Evolutionary conservation across 1,140 invertebrate genomes (phyloP), one percentile per base, ranked within the genome.

Genomic region (Bilobella aurantiaca): DNA sequence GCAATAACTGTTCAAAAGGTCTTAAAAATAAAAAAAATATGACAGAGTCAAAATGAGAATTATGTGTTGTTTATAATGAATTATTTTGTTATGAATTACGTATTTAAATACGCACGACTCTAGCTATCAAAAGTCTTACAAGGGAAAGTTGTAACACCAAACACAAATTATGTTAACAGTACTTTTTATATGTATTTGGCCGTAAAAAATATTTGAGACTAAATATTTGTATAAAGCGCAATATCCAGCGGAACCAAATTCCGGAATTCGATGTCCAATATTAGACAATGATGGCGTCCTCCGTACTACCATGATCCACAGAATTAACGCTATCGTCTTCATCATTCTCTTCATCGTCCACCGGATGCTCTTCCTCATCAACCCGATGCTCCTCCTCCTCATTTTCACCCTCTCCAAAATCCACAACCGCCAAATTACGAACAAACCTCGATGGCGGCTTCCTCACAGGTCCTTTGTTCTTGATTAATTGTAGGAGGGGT

Each of bases 201-300:
- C 12, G 23, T 5, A 56, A 56, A 42, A 18, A 42, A 42, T 42
- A n/a, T 42, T 42, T 42, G 34, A 42, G 34, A 42, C 34, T 12
- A 8, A 18, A 42, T 12, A 18, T 18, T 42, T 42, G 34, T 42
- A n/a, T n/a, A n/a, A n/a, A n/a, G 34, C 34, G 8, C 34, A 42
- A 42, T 12, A 12, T 42, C 12, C 49, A 53, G 21, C 14, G 3
- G 21, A 53, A 14, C 8, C 12, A 53, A 53, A 53, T 23, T 8
- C 12, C 3, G 23, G 25, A 23, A 53, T 16, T 12, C 5, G 5
- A 23, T 14, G 49, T 23, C n/a, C 37, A 12, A n/a, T 8, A 27
- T 65, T 62, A 73, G n/a, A 74, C 73, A 66, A 74, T 68, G 29
- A 74, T 74, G 31, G 73, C 67, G 28, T 70, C 73, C 53, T 73